Conservation (phyloP, 2,113 vertebrate species). For the Pyrgilauda ruficollis region DNA sequence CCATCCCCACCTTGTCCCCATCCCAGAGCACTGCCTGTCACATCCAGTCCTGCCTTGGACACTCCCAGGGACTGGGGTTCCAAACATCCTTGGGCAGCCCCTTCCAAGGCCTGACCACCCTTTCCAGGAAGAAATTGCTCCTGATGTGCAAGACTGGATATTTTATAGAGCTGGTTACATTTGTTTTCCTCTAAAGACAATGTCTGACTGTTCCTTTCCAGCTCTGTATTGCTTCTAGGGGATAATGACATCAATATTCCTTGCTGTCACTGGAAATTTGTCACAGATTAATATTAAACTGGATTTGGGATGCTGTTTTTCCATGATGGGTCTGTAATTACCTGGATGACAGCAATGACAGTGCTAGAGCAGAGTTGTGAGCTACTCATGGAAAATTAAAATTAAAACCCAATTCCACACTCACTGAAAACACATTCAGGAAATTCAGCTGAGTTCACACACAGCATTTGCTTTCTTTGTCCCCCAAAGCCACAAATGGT, state of each 20-base stretch:
- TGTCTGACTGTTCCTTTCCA: neutral
- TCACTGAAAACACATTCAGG: neutral
- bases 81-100: neutral
- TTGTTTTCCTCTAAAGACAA: neutral
- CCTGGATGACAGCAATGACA: neutral
- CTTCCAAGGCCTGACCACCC: neutral
- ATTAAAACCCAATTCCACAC: neutral
- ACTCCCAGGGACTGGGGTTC: neutral
- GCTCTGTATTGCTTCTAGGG: neutral
- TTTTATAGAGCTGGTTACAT: neutral
- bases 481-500: neutral
- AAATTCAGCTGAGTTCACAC: neutral
- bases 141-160: neutral
- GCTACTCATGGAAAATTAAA: neutral
- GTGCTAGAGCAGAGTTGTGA: neutral
- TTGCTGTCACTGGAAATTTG: neutral
- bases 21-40: neutral
- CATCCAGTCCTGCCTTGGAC: rapidly evolving
- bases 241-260: neutral
- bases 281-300: conserved; percentile 28
- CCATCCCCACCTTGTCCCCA: neutral
- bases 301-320: neutral
- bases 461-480: neutral
- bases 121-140: neutral
- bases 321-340: neutral